Evolutionary conservation across 2,113 vertebrate species (phyloP).

Genomic region (Scomber scombrus): DNA sequence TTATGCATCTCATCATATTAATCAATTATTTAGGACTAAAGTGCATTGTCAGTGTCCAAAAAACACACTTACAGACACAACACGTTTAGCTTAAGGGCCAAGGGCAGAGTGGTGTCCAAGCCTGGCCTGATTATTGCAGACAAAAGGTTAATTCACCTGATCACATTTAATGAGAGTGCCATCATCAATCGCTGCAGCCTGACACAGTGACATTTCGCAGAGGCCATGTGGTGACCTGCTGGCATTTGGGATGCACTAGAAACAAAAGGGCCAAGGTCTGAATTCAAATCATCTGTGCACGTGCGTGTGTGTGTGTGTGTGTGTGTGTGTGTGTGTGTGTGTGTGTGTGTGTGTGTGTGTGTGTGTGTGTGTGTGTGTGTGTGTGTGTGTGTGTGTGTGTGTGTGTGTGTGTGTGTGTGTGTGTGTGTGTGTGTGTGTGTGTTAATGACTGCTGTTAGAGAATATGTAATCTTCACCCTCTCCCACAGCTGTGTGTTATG

Average conservation of each 20-base stretch:
- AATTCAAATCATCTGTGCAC: slow-evolving; percentile 52
- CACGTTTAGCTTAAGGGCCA: neutral
- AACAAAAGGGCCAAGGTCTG: slow-evolving; percentile 40
- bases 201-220: slow-evolving; percentile 75
- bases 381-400: slow-evolving; percentile 5
- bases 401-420: neutral
- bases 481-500: too few relatives aligned
- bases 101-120: slow-evolving; percentile 40
- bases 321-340: neutral
- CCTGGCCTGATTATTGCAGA: slow-evolving; percentile 32
- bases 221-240: slow-evolving; percentile 66
- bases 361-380: slow-evolving; percentile 23
- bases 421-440: slow-evolving; percentile 20
- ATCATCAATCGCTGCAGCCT: slow-evolving; percentile 58
- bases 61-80: neutral
- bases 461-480: too few relatives aligned
- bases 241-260: slow-evolving; percentile 68
- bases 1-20: neutral
- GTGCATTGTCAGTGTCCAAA: neutral
- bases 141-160: slow-evolving; percentile 80
- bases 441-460: neutral
- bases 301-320: slow-evolving; percentile 14
- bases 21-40: neutral
- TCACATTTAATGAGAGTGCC: slow-evolving; percentile 73
- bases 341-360: neutral